Conservation (phyloP, 2,113 vertebrate species). For the Lepus timidus region DNA sequence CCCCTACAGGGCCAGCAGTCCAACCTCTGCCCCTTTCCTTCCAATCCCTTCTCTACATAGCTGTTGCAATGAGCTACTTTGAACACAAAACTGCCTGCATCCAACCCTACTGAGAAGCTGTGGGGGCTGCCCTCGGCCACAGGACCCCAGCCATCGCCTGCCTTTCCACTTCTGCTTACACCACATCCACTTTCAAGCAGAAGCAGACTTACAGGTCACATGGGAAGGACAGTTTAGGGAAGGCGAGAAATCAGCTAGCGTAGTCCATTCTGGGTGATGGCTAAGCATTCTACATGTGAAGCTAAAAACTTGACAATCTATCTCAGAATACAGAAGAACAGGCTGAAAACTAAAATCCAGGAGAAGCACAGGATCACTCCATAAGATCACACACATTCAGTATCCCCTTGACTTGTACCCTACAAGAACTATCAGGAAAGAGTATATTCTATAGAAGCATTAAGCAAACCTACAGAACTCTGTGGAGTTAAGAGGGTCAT, state of each 20-base stretch:
- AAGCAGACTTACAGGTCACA: not conserved
- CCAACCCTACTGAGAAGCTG: not conserved
- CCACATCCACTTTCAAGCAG: not conserved
- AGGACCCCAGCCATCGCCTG: not conserved
- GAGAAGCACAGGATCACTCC: not conserved
- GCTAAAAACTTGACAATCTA: not conserved
- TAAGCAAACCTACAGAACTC: not conserved
- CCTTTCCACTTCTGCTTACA: not conserved
- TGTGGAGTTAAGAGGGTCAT: not conserved
- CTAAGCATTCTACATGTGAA: not conserved
- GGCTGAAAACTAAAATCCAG: not conserved
- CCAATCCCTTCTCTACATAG: not conserved
- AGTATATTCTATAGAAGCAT: not conserved
- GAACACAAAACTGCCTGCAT: not conserved
- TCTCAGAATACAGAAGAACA: constrained; percentile 37
- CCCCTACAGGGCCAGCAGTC: not conserved
- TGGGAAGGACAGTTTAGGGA: not conserved
- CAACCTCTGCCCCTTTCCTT: not conserved
- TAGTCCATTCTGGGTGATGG: not conserved
- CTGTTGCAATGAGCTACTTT: not conserved
- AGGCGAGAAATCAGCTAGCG: not conserved
- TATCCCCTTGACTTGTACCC: not conserved
- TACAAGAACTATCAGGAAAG: not conserved
- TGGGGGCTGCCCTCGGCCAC: not conserved
- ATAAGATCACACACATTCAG: not conserved